Percentiles rank a stretch among this genome's conserved stretches.
Evolutionary conservation across 1,140 invertebrate genomes (phyloP).

Genomic region (Cheumatopsyche charites): DNA sequence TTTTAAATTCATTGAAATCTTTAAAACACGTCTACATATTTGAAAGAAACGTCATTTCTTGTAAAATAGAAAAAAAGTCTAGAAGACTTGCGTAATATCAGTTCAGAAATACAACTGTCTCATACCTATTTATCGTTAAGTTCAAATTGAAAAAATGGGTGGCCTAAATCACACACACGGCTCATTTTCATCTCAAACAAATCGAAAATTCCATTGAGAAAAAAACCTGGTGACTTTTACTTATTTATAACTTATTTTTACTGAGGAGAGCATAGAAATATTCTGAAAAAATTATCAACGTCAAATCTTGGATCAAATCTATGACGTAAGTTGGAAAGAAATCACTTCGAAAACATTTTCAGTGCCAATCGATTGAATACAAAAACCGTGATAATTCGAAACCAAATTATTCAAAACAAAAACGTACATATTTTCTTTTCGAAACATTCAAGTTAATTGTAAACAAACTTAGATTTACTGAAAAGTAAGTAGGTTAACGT

Average conservation of each 20-base stretch:
- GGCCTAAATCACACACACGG: not conserved
- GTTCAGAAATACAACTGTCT: slow-evolving; percentile 8
- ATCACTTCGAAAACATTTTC: not conserved
- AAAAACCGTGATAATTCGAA: no score
- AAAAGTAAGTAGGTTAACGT: slow-evolving; percentile 5
- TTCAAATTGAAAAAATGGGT: not conserved
- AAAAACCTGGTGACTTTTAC: no score
- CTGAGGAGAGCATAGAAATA: not conserved
- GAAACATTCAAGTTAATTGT: no score
- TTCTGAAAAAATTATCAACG: slow-evolving; percentile 8
- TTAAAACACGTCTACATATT: slow-evolving; percentile 2
- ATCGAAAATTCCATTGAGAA: not conserved
- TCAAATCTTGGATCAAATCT: slow-evolving; percentile 7
- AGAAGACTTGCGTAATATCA: slow-evolving; percentile 11
- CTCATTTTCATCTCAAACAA: not conserved
- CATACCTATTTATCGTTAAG: not conserved
- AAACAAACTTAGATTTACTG: slow-evolving; percentile 5
- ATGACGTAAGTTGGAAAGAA: not conserved
- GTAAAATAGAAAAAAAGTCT: slow-evolving; percentile 4
- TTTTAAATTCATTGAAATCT: slow-evolving; percentile 22
- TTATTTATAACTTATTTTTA: no score
- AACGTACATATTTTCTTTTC: no score
- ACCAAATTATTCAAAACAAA: no score
- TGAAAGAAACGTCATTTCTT: slow-evolving; percentile 11
- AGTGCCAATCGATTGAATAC: slow-evolving; percentile 6